phyloP scores from a whole-genome alignment of 1,140 invertebrate species.

The Drosophila leontia region DNA sequence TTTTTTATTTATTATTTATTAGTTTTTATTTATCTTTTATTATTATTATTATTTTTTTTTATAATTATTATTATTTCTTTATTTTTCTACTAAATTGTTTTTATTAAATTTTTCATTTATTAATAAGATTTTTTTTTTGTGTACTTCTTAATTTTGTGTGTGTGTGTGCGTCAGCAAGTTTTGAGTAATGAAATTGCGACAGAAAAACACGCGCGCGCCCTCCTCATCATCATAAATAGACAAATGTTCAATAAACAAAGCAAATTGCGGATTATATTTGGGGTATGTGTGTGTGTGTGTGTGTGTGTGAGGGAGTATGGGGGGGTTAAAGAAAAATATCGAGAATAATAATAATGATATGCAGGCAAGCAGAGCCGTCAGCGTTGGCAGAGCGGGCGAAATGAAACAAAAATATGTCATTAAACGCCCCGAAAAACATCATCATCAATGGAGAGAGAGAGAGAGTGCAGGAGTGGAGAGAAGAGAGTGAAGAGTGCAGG shows the following conservation, averaged over 20 bases:
- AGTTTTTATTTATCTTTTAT: too few species aligned
- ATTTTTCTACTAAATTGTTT: too few species aligned
- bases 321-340: conserved; percentile 45
- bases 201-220: conserved; percentile 53
- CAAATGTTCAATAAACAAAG: conserved; percentile 76
- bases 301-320: background rate
- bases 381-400: conserved; percentile 18
- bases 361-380: conserved; percentile 38
- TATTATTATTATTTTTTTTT: too few species aligned
- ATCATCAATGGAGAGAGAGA: conserved; percentile 14
- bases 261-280: conserved; percentile 43
- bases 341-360: conserved; percentile 71
- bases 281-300: background rate
- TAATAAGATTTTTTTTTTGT: background rate
- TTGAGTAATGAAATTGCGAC: conserved; percentile 73
- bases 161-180: conserved; percentile 33
- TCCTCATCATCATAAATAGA: conserved; percentile 62
- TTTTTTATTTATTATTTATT: too few species aligned
- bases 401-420: conserved; percentile 69
- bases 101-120: background rate
- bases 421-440: conserved; percentile 53
- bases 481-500: background rate
- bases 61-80: too few species aligned
- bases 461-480: background rate
- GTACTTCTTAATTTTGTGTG: background rate